Evolutionary conservation across 1,140 invertebrate genomes (phyloP), one percentile per base, ranked within the genome.

Genomic region (Zaprionus lachaisei): DNA sequence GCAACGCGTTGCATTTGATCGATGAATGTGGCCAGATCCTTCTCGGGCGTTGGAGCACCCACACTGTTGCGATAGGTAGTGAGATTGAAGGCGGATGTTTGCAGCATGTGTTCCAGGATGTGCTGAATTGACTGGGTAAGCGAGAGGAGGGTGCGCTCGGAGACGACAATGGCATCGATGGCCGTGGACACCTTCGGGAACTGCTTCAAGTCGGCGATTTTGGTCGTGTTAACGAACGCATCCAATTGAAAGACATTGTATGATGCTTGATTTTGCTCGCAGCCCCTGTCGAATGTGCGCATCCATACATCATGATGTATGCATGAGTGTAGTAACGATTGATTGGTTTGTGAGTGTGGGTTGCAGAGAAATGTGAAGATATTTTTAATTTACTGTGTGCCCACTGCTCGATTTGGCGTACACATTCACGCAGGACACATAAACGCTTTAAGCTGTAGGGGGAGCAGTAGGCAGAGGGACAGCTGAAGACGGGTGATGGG

Each of bases 1-100:
- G 95, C 95, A 31, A 97, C 94, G 72, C 95, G 95, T 70, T 96
- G 95, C 66, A 97, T 93, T 91, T 97, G 96, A 86, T 96, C 95
- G 15, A 96, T 95, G 60, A 97, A 94, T 2, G 96, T 95, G 49
- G 94, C 94, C 49, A 97, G 91, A 92, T 97, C 96, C 86, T 95
- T 96, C 54, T 94, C 95, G 7, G 96, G 94, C 49, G 96, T 94
- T n/a, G 95, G 94, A n/a, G 95, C 94, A 65, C 94, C 94, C 58
- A 94, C 94, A 65, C 94, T 93, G 17, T 77, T 87, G 76, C 96
- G 95, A 77, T 96, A 95, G 60, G 94, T 94, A 5, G 96, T 95
- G 22, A 97, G 94, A 94, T 97, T 96, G 24, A 95, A 93, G 74
- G 94, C 93, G 37, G 95, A 95, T 22, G 94, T 94, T 49, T 94